phyloP scores from a whole-genome alignment of 2,797 vertebrate species.

The Balearica regulorum region DNA sequence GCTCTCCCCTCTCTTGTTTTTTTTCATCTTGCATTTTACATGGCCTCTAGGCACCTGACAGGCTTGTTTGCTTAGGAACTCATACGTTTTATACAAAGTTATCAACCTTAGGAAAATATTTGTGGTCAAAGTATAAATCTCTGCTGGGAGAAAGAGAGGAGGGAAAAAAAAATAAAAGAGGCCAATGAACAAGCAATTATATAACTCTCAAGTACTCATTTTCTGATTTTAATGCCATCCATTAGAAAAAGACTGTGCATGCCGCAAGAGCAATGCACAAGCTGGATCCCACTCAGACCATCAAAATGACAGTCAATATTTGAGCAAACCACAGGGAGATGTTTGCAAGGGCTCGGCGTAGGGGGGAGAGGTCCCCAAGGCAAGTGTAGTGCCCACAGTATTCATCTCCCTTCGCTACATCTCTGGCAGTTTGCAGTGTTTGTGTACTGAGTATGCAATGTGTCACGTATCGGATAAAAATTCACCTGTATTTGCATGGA shows the following conservation, averaged over 20 bases:
- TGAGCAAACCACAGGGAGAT: not conserved
- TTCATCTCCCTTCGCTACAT: accelerated
- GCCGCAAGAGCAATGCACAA: not conserved
- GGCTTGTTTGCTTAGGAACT: not conserved
- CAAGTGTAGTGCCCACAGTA: not conserved
- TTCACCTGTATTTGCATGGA: not conserved
- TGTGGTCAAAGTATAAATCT: not conserved
- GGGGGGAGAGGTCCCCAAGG: not conserved
- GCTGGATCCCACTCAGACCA: not conserved
- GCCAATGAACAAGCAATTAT: not conserved
- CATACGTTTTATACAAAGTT: not conserved
- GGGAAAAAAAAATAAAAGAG: accelerated
- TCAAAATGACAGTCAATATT: not conserved
- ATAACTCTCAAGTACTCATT: not conserved
- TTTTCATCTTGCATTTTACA: accelerated
- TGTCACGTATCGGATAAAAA: not conserved
- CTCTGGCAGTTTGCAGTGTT: not conserved
- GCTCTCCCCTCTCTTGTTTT: not conserved
- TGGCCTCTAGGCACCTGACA: not conserved
- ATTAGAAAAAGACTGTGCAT: not conserved
- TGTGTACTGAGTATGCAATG: too few species aligned
- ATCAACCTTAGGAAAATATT: not conserved
- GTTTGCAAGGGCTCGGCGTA: not conserved
- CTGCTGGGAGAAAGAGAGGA: accelerated
- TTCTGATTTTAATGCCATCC: not conserved